A percentile compares a stretch with the other conserved stretches of the same genome.
phyloP scores from a whole-genome alignment of 2,888 invertebrate species.

The Ashinkailepas kermadecensis region DNA sequence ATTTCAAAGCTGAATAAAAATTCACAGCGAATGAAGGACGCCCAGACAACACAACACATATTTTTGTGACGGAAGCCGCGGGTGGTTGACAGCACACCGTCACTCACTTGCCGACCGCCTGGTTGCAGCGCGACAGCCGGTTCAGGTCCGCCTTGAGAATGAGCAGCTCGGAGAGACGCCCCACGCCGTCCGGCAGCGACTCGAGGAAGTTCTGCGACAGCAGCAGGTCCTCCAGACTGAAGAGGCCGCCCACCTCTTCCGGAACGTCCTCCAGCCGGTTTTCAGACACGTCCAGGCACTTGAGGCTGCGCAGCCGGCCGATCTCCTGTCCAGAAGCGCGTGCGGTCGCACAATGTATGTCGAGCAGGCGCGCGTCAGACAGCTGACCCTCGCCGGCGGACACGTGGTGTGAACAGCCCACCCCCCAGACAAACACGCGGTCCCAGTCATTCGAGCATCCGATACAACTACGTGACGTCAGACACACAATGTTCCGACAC shows the following conservation, averaged over 20 bases:
- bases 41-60: too few relatives aligned
- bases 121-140: slow-evolving; percentile 72
- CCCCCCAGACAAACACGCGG: too few relatives aligned
- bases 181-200: slow-evolving; percentile 84
- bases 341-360: too few relatives aligned
- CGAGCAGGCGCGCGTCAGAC: too few relatives aligned
- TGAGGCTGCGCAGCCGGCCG: slow-evolving; percentile 75
- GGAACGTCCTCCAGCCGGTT: slow-evolving; percentile 90
- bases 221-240: slow-evolving; percentile 86
- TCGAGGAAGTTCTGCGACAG: slow-evolving; percentile 94
- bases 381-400: too few relatives aligned
- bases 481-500: too few relatives aligned
- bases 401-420: too few relatives aligned
- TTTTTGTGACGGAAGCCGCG: too few relatives aligned
- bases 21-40: too few relatives aligned
- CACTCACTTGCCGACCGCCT: slow-evolving; percentile 68
- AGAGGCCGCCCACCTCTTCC: slow-evolving; percentile 86
- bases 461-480: too few relatives aligned
- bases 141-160: slow-evolving; percentile 97
- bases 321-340: slow-evolving; percentile 55
- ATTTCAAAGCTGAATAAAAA: too few relatives aligned
- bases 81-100: neutral
- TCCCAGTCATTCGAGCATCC: too few relatives aligned
- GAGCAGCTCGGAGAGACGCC: slow-evolving; percentile 78
- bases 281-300: slow-evolving; percentile 93